phyloP scores from a whole-genome alignment of 2,113 vertebrate genomes.

The Anseranas semipalmata region DNA sequence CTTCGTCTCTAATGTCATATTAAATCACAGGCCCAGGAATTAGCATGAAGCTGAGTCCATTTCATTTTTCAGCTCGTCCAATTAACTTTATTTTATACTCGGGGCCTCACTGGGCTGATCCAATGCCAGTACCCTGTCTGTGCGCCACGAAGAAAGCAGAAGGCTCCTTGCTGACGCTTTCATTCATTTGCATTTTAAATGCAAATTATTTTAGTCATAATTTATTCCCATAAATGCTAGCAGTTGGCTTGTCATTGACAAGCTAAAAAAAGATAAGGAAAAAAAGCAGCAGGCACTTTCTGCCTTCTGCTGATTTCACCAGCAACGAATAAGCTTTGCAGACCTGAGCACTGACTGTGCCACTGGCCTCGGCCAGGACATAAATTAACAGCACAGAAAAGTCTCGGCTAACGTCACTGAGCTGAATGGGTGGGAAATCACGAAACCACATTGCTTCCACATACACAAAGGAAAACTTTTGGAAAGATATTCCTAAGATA shows the following conservation, averaged over 20 bases:
- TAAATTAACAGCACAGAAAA: not conserved
- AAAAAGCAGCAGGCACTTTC: not conserved
- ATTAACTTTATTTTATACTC: constrained; percentile 47
- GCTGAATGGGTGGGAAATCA: no score
- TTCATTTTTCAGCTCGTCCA: constrained; percentile 49
- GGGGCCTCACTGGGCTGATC: not conserved
- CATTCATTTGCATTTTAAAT: constrained; percentile 62
- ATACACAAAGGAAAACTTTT: not conserved
- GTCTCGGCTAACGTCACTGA: not conserved
- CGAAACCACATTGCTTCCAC: not conserved
- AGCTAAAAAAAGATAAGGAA: constrained; percentile 18
- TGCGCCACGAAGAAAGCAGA: constrained; percentile 3
- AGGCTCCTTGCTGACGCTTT: constrained; percentile 41
- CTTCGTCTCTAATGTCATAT: not conserved
- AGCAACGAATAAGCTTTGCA: not conserved
- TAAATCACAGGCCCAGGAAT: constrained; percentile 54
- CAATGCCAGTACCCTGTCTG: not conserved
- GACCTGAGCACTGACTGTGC: not conserved
- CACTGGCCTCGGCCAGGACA: not conserved
- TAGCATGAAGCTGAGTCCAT: constrained; percentile 7
- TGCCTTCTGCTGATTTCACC: constrained; percentile 3
- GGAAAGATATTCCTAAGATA: not conserved
- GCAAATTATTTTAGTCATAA: constrained; percentile 59
- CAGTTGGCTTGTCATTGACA: constrained; percentile 42
- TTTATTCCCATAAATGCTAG: constrained; percentile 49